phyloP scores from a whole-genome alignment of 1,140 invertebrate species.

The Pantala flavescens region DNA sequence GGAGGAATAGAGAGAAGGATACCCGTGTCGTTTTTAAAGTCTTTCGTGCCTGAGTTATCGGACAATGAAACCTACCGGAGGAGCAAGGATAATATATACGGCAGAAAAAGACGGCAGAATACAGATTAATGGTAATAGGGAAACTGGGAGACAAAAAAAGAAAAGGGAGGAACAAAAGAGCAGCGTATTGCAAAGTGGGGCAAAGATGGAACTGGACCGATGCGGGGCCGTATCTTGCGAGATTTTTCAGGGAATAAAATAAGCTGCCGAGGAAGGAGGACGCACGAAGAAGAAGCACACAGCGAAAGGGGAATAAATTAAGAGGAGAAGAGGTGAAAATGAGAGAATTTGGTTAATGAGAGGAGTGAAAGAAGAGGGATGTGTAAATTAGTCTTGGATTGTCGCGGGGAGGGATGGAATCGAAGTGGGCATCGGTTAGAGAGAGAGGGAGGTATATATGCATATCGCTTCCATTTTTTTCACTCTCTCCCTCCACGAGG shows the following conservation, averaged over 20 bases:
- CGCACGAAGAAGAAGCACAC: neutral
- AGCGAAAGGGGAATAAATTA: neutral
- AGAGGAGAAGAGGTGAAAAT: too few relatives aligned
- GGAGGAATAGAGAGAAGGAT: too few relatives aligned
- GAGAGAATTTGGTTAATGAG: too few relatives aligned
- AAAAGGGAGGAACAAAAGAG: neutral
- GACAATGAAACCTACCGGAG: neutral
- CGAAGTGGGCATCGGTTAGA: neutral
- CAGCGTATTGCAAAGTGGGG: neutral
- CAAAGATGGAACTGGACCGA: neutral
- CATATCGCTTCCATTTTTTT: neutral
- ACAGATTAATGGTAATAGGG: constrained; percentile 3
- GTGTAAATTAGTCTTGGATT: too few relatives aligned
- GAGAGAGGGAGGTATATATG: neutral
- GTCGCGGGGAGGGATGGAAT: neutral
- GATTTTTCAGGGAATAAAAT: too few relatives aligned
- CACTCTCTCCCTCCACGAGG: neutral
- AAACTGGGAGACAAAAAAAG: neutral
- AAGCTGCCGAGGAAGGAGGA: neutral
- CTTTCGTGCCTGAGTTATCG: neutral
- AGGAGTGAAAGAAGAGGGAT: too few relatives aligned
- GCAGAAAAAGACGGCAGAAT: neutral
- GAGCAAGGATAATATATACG: neutral
- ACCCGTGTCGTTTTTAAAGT: neutral
- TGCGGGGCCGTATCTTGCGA: too few relatives aligned